A percentile compares a stretch with the other conserved stretches of the same genome.
phyloP scores from a whole-genome alignment of 2,113 vertebrate genomes.

The Pygathrix nemaeus region DNA sequence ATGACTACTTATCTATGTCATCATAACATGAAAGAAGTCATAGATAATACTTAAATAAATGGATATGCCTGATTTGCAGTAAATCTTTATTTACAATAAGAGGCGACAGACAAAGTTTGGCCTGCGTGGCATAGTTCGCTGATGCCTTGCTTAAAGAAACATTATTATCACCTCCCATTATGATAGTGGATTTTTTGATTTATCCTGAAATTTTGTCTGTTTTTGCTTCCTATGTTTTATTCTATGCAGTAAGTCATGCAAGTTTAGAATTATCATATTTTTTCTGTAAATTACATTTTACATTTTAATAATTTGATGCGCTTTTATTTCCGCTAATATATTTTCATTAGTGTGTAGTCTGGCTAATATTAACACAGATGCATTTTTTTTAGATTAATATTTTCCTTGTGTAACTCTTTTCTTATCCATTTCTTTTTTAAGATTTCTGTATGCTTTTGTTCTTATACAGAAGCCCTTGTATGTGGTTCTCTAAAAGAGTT shows the following conservation, averaged over 20 bases:
- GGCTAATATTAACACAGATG: background rate
- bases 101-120: background rate
- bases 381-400: background rate
- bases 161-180: background rate
- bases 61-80: background rate
- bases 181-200: background rate
- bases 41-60: no score
- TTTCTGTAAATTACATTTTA: background rate
- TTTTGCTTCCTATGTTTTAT: background rate
- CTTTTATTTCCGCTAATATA: background rate
- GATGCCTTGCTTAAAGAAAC: background rate
- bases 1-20: background rate
- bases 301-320: background rate
- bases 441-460: background rate
- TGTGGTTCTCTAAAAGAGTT: background rate
- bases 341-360: background rate
- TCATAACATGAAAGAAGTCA: no score
- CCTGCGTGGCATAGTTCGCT: background rate
- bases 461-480: background rate
- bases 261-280: background rate
- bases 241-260: background rate
- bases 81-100: background rate
- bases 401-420: background rate
- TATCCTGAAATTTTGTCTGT: background rate
- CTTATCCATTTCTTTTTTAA: background rate